Percentiles rank a stretch among this genome's conserved stretches.
These are phyloP conservation scores for Crocallis elinguaria DNA, from an alignment of 2,888 invertebrate species.

Conservation along the genomic window DNA sequence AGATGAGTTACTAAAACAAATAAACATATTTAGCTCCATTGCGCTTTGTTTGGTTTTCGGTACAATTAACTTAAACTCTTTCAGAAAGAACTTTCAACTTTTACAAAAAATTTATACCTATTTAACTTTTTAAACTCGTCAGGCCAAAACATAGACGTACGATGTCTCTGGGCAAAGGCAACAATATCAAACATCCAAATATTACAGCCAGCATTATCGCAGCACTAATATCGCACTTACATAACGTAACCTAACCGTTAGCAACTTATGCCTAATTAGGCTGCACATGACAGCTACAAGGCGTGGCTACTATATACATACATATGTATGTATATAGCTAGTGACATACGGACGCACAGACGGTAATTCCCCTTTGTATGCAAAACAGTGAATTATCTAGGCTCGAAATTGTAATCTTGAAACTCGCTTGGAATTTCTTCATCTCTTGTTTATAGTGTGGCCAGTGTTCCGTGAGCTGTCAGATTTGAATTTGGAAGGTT, in stretches of 20 bases:
- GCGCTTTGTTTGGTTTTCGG: too few species aligned
- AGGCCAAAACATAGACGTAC: too few species aligned
- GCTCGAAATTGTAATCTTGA: conserved; percentile 83
- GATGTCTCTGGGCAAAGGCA: background rate
- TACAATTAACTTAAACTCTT: too few species aligned
- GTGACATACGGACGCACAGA: conserved; percentile 77
- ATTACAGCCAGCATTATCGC: conserved; percentile 14
- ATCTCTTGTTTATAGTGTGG: conserved; percentile 68
- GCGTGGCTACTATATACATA: conserved; percentile 74
- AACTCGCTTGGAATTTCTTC: conserved; percentile 82
- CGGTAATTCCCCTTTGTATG: conserved; percentile 84
- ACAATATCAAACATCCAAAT: background rate
- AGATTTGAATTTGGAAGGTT: conserved; percentile 30
- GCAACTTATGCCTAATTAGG: conserved; percentile 78
- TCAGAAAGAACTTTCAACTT: too few species aligned
- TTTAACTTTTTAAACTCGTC: too few species aligned
- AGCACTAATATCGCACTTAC: conserved; percentile 46
- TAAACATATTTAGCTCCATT: too few species aligned
- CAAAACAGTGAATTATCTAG: conserved; percentile 83
- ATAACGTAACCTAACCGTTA: conserved; percentile 52
- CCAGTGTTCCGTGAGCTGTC: conserved; percentile 32
- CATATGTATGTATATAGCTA: conserved; percentile 54
- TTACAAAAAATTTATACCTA: too few species aligned
- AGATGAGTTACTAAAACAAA: too few species aligned
- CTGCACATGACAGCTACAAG: conserved; percentile 81